These are phyloP conservation scores for Caenorhabditis imperialis DNA, from an alignment of 2,888 invertebrate genomes.

Conservation along the genomic window DNA sequence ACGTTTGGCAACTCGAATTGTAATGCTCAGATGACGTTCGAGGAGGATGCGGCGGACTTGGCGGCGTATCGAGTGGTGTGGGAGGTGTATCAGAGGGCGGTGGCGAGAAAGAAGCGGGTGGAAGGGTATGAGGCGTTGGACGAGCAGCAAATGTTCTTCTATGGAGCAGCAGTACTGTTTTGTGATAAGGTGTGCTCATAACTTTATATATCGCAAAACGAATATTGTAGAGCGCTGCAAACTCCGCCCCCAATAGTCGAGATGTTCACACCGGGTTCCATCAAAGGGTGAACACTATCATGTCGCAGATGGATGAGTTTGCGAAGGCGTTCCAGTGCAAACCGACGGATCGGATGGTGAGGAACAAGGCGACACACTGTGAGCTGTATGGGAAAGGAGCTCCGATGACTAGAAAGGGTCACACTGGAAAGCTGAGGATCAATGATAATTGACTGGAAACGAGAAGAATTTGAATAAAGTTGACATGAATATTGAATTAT, in stretches of 20 bases:
- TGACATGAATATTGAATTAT: no score
- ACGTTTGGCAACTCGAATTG: constrained; percentile 12
- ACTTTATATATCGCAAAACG: no score
- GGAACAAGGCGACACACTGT: constrained; percentile 31
- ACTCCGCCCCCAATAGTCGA: not conserved
- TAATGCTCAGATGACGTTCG: constrained; percentile 10
- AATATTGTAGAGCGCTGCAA: not conserved
- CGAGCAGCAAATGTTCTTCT: constrained; percentile 36
- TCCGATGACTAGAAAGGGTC: not conserved
- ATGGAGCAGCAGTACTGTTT: constrained; percentile 41
- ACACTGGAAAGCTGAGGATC: no score
- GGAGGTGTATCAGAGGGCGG: constrained; percentile 8
- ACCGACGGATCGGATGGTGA: constrained; percentile 25
- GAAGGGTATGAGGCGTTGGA: constrained; percentile 19
- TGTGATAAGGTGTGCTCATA: constrained; percentile 15
- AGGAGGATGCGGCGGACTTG: constrained; percentile 40
- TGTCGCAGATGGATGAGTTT: constrained; percentile 47
- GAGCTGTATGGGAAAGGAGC: constrained; percentile 18
- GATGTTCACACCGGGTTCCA: constrained; percentile 16
- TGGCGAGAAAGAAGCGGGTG: constrained; percentile 7
- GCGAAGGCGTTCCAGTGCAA: constrained; percentile 34
- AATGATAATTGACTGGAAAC: no score
- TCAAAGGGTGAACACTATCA: constrained; percentile 41
- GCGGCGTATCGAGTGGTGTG: constrained; percentile 25
- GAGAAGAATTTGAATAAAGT: no score